phyloP scores from a whole-genome alignment of 1,140 invertebrate genomes.

The Trypoxylus dichotomus region DNA sequence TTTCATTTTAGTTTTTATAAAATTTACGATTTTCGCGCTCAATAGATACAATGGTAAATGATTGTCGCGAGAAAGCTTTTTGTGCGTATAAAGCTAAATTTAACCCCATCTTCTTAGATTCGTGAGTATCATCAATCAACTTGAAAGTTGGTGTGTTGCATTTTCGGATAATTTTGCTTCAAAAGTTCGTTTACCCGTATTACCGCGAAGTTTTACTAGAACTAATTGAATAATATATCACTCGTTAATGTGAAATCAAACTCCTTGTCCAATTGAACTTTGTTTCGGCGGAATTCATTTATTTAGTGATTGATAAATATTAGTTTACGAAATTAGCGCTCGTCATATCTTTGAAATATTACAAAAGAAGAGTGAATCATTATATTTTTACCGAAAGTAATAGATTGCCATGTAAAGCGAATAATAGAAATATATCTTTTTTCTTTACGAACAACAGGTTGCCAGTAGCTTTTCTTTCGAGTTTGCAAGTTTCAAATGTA shows the following conservation, averaged over 20 bases:
- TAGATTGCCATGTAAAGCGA: neutral
- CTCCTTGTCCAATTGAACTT: neutral
- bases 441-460: neutral
- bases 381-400: too few relatives aligned
- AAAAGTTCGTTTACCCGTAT: neutral
- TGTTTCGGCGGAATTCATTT: neutral
- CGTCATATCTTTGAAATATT: too few relatives aligned
- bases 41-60: too few relatives aligned
- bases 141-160: too few relatives aligned
- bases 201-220: neutral
- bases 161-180: too few relatives aligned
- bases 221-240: neutral
- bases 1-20: too few relatives aligned
- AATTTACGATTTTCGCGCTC: too few relatives aligned
- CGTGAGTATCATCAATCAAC: neutral
- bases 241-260: neutral
- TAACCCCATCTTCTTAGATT: too few relatives aligned
- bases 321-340: too few relatives aligned
- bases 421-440: constrained; percentile 13
- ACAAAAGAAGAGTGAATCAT: neutral
- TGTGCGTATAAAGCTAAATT: too few relatives aligned
- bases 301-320: too few relatives aligned
- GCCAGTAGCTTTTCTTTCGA: neutral
- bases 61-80: too few relatives aligned
- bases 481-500: neutral